phyloP scores from a whole-genome alignment of 2,888 invertebrate genomes.

The Hydroisotoma schaefferi region DNA sequence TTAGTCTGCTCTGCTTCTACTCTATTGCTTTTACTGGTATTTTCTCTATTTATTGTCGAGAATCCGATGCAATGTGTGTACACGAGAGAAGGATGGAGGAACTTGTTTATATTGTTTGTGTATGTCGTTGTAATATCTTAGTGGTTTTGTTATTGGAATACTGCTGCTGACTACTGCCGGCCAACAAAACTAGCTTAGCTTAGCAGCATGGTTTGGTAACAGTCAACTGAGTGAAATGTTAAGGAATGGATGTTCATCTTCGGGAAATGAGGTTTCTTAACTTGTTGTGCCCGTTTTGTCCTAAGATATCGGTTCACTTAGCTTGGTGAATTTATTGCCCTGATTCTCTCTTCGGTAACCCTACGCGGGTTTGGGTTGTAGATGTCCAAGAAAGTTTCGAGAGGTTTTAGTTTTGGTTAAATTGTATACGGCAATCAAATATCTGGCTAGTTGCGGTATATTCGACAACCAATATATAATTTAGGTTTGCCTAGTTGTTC shows the following conservation, averaged over 20 bases:
- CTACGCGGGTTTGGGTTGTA: too few relatives aligned
- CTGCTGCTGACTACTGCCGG: background rate
- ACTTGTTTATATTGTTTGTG: constrained; percentile 3
- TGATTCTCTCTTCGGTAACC: too few relatives aligned
- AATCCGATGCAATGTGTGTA: background rate
- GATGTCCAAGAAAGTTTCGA: too few relatives aligned
- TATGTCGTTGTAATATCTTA: too few relatives aligned
- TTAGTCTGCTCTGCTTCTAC: background rate
- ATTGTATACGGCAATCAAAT: too few relatives aligned
- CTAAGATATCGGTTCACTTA: constrained; percentile 1
- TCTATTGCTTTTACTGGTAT: background rate
- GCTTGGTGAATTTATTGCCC: background rate
- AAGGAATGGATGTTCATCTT: background rate
- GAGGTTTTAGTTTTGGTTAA: too few relatives aligned
- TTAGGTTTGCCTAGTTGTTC: too few relatives aligned
- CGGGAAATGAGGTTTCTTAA: constrained; percentile 2
- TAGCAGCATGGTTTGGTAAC: background rate
- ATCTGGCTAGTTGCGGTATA: too few relatives aligned
- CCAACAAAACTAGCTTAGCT: background rate
- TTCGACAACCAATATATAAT: too few relatives aligned
- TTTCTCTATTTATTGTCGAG: background rate
- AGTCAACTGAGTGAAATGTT: too few relatives aligned
- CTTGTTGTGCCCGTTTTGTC: background rate
- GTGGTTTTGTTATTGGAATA: too few relatives aligned
- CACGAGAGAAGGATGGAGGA: background rate